Percentiles rank a stretch among this genome's conserved stretches.
Conservation (phyloP, 2,113 vertebrate genomes). For the Tetrax tetrax region DNA sequence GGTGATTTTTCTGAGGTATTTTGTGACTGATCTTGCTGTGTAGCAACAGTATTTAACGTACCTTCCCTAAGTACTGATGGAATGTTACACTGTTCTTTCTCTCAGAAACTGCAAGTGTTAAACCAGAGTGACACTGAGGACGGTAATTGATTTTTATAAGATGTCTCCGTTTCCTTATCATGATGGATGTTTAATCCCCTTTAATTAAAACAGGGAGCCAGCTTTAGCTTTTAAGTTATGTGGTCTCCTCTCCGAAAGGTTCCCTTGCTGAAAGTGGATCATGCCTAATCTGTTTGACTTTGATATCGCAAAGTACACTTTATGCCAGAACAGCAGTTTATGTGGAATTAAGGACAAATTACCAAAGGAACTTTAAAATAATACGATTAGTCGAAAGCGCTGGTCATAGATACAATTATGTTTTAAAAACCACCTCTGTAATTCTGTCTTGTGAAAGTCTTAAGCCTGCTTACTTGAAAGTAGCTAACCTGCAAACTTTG, state of each 20-base stretch:
- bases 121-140: constrained; percentile 5
- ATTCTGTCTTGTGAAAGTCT: background rate
- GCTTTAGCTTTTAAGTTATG: constrained; percentile 48
- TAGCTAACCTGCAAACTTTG: background rate
- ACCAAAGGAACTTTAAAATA: constrained; percentile 49
- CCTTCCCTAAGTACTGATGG: background rate
- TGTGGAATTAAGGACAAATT: constrained; percentile 56
- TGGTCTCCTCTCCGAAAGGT: constrained; percentile 40
- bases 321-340: constrained; percentile 55
- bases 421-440: background rate
- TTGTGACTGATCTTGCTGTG: background rate
- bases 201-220: constrained; percentile 48
- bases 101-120: background rate
- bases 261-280: constrained; percentile 47
- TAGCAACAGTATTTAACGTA: background rate
- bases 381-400: background rate
- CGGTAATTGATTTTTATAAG: constrained; percentile 45
- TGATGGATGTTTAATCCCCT: constrained; percentile 60
- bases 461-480: background rate
- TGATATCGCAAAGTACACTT: constrained; percentile 45
- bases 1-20: background rate
- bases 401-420: background rate
- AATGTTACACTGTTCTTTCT: background rate
- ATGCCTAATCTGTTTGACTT: constrained; percentile 63
- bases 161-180: constrained; percentile 44